Percentiles rank a stretch among this genome's conserved stretches.
Conservation (phyloP, 2,888 invertebrate genomes). For the Geotrupes spiniger region DNA sequence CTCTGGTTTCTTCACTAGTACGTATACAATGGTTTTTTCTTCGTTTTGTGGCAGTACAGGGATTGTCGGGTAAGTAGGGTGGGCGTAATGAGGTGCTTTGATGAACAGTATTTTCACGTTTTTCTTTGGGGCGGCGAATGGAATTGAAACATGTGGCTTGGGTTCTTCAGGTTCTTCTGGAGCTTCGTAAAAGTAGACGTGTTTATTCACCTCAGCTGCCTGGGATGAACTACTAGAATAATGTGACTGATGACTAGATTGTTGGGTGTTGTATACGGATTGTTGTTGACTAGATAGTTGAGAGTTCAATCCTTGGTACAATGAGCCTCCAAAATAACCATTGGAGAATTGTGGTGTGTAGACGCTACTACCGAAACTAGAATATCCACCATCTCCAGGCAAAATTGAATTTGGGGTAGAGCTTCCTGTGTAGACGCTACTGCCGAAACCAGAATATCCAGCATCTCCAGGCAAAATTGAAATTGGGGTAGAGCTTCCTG, state of each 20-base stretch:
- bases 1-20: constrained; percentile 60
- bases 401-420: constrained; percentile 2
- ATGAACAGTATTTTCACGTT: constrained; percentile 52
- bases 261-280: constrained; percentile 6
- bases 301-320: neutral
- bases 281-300: constrained; percentile 15
- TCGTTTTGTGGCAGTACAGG: constrained; percentile 36
- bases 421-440: no score
- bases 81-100: constrained; percentile 44
- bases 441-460: neutral
- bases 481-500: constrained; percentile 6
- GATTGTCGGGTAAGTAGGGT: constrained; percentile 27
- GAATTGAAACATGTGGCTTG: constrained; percentile 30
- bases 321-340: neutral
- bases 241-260: constrained; percentile 7
- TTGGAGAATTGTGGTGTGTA: no score
- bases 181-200: constrained; percentile 43
- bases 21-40: constrained; percentile 47
- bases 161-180: constrained; percentile 40
- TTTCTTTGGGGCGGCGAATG: constrained; percentile 42
- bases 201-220: constrained; percentile 34
- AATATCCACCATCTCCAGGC: neutral
- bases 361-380: neutral
- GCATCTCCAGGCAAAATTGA: neutral
- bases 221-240: constrained; percentile 3